phyloP scores from a whole-genome alignment of 2,888 invertebrate species.

The Uloborus plumipes region DNA sequence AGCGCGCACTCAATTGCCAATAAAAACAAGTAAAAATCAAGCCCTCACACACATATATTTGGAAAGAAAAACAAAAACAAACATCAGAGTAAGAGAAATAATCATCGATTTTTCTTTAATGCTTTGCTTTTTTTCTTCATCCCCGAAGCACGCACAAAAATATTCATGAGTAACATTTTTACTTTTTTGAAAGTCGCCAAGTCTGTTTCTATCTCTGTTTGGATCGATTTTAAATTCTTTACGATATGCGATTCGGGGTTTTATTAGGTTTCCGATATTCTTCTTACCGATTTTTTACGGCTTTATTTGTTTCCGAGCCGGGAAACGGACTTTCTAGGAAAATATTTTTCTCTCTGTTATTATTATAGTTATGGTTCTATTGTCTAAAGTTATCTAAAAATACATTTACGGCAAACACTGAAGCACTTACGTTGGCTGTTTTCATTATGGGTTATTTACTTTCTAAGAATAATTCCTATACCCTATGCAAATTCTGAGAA shows the following conservation, averaged over 20 bases:
- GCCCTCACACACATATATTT: too few species aligned
- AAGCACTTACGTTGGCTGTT: too few species aligned
- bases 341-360: constrained; percentile 24
- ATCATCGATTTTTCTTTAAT: too few species aligned
- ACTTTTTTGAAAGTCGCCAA: background rate
- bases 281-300: constrained; percentile 15
- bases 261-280: constrained; percentile 50
- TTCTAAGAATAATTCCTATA: too few species aligned
- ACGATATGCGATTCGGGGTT: constrained; percentile 35
- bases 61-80: too few species aligned
- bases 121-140: too few species aligned
- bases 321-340: constrained; percentile 9
- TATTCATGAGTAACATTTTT: constrained; percentile 31
- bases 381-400: constrained; percentile 34
- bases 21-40: too few species aligned
- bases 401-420: constrained; percentile 13
- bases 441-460: too few species aligned
- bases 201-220: constrained; percentile 20
- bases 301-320: constrained; percentile 12
- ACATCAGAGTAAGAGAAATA: too few species aligned
- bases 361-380: constrained; percentile 25
- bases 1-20: too few species aligned
- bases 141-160: constrained; percentile 4
- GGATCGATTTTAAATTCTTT: constrained; percentile 49
- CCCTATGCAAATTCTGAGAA: too few species aligned